A percentile compares a stretch with the other conserved stretches of the same genome.
Evolutionary conservation across 2,113 vertebrate species (phyloP).

Genomic region (Phyllostomus discolor): DNA sequence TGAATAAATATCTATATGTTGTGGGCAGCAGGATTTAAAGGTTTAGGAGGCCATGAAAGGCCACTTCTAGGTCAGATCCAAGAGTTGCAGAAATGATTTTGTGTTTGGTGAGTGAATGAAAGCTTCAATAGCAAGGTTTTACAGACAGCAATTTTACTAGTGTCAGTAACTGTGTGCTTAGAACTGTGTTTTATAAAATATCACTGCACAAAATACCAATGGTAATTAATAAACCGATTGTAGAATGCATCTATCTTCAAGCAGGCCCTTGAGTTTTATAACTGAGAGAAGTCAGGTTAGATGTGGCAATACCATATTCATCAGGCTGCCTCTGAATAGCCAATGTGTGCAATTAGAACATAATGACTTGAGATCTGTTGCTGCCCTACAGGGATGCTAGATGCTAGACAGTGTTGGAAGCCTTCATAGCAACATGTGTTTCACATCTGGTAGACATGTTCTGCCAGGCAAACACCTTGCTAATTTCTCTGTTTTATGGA

Average conservation of each 20-base stretch:
- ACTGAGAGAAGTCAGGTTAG: neutral
- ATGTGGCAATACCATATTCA: neutral
- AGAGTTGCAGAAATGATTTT: neutral
- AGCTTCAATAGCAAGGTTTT: neutral
- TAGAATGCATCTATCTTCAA: neutral
- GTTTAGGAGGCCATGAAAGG: neutral
- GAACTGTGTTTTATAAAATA: neutral
- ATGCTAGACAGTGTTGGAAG: neutral
- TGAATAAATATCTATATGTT: neutral
- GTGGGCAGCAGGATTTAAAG: neutral
- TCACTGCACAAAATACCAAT: neutral
- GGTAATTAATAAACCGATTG: neutral
- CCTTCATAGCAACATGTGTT: neutral
- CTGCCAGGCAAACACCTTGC: neutral
- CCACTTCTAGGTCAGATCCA: neutral
- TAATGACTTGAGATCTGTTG: neutral
- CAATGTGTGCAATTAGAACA: neutral
- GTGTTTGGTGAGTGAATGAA: neutral
- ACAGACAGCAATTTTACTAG: neutral
- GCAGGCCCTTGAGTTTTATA: neutral
- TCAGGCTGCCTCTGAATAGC: neutral
- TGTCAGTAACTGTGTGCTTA: neutral
- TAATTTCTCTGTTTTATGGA: neutral
- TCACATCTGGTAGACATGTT: neutral
- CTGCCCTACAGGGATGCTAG: neutral